Conservation (phyloP, 2,888 invertebrate genomes). For the Euplagia quadripunctaria region DNA sequence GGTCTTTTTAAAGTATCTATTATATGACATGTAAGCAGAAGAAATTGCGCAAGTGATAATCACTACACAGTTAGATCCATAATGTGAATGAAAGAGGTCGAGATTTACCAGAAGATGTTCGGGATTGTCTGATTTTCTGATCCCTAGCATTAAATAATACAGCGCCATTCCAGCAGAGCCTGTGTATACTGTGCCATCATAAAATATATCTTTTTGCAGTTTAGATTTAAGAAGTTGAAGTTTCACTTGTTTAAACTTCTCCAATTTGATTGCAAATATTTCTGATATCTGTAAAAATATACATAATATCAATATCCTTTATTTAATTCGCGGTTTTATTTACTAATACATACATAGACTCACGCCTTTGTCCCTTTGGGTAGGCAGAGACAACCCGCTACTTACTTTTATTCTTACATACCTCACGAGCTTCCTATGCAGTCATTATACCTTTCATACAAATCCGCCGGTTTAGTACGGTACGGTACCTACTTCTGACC, state of each 20-base stretch:
- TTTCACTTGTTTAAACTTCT: conserved; percentile 76
- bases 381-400: too few species aligned
- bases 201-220: conserved; percentile 78
- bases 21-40: background rate
- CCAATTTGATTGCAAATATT: conserved; percentile 74
- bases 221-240: conserved; percentile 71
- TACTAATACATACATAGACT: background rate
- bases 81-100: background rate
- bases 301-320: background rate
- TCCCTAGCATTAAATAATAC: conserved; percentile 86
- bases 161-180: conserved; percentile 91
- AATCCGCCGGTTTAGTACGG: too few species aligned
- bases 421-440: too few species aligned
- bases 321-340: background rate
- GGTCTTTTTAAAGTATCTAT: too few species aligned
- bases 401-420: too few species aligned
- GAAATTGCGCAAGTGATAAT: background rate
- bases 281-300: conserved; percentile 78
- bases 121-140: conserved; percentile 56
- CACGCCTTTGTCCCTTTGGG: too few species aligned
- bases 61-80: background rate
- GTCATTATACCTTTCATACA: too few species aligned
- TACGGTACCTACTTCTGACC: too few species aligned
- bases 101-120: conserved; percentile 64
- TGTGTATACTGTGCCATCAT: conserved; percentile 91